Evolutionary conservation across 2,113 vertebrate genomes (phyloP).

Genomic region (Rostratula benghalensis): DNA sequence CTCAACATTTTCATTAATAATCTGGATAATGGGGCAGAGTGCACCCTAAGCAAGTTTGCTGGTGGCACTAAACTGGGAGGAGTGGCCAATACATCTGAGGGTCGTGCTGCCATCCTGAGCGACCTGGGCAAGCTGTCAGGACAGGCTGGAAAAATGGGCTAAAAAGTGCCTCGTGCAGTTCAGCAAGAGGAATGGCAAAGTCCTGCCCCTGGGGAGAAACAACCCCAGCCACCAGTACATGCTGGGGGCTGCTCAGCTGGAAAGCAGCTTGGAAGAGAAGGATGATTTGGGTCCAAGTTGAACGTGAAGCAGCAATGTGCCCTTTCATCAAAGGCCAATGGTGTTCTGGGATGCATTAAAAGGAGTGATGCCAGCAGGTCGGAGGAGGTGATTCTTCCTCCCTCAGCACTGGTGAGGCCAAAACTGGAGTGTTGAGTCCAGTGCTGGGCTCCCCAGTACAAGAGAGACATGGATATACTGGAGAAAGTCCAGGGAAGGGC

Average conservation of each 20-base stretch:
- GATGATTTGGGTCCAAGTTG: not conserved
- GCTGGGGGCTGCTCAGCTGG: not conserved
- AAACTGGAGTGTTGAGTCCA: not conserved
- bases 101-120: not conserved
- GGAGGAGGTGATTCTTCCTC: not conserved
- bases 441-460: not conserved
- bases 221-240: not conserved
- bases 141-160: not conserved
- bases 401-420: not conserved
- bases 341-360: not conserved
- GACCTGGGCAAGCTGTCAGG: no score
- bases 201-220: not conserved
- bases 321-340: not conserved
- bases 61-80: not conserved
- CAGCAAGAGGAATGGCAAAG: not conserved
- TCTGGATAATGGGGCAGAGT: not conserved
- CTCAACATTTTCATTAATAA: not conserved
- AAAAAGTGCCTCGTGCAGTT: not conserved
- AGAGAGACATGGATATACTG: not conserved
- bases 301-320: not conserved
- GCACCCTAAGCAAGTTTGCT: not conserved
- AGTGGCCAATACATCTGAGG: not conserved
- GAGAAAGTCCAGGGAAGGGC: not conserved
- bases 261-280: not conserved
- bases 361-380: not conserved